Evolutionary conservation across 2,797 vertebrate genomes (phyloP), one percentile per base, ranked within the genome.

Genomic region (Eutrigla gurnardus): DNA sequence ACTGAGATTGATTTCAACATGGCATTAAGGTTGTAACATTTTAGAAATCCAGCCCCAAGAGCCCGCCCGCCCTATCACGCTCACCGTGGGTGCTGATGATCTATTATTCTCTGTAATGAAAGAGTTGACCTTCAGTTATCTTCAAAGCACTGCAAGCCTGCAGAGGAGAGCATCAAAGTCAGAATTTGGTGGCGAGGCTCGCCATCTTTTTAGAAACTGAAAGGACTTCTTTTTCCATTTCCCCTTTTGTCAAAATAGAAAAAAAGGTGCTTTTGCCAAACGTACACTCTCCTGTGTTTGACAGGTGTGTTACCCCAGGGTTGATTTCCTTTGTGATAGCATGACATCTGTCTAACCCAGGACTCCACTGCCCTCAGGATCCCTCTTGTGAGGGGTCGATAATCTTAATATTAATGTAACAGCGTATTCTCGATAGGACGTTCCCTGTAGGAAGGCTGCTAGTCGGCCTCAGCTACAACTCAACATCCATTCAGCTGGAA

Each of bases 41-140:
- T 86, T 68, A 77, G 86, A 84, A 88, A 70, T 80, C 80, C 58
- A 65, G 70, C 75, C 84, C 61, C 57, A 3, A 77, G 75, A 82
- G 59, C n/a, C 46, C 33, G 11, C 60, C 78, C 25, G 2, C 72
- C 78, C 62, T 35, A 6, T 49, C 60, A 25, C 35, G 10, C 65
- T 82, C 54, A 6, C 70, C 17, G 42, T 77, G 65, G 71, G 61
- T 69, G 63, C 71, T 71, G 86, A 82, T 84, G 78, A 86, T 86
- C 79, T 88, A 85, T 89, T 89, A 90, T 91, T 89, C 83, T 77
- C 65, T 72, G 55, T 89, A 90, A 91, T 89, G 86, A 88, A 90
- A 87, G 82, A 78, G 70, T 73, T 86, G 86, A 90, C 91, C 90
- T 89, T 90, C 85, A 84, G 76, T 82, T 86, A 82, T 89, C 83